Evolutionary conservation across 2,113 vertebrate species (phyloP).

Genomic region (Tyto alba): DNA sequence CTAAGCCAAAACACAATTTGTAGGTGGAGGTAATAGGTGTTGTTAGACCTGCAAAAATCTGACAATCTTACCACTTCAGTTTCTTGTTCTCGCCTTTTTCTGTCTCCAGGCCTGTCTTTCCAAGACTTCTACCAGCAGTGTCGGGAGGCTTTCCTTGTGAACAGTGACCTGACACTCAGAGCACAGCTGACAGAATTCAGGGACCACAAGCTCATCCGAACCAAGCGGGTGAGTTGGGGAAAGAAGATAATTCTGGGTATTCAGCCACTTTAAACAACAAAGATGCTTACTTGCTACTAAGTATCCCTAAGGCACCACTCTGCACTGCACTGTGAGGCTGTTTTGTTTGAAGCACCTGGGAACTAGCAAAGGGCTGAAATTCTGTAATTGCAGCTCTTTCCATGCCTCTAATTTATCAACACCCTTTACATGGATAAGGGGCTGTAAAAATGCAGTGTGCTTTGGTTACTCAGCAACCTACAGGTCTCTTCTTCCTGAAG

Average conservation of each 20-base stretch:
- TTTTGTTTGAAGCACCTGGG: background rate
- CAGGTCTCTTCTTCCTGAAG: background rate
- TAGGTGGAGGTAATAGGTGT: background rate
- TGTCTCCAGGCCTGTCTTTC: conserved; percentile 87
- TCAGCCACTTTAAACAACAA: background rate
- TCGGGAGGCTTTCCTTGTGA: conserved; percentile 94
- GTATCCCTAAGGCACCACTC: background rate
- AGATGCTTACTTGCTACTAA: background rate
- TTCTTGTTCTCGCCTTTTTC: background rate
- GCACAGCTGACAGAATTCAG: conserved; percentile 97
- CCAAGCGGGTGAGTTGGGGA: conserved; percentile 82
- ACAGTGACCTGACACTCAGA: conserved; percentile 93
- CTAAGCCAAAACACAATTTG: background rate
- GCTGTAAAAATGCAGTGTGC: background rate
- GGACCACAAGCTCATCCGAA: conserved; percentile 94
- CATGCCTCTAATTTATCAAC: background rate
- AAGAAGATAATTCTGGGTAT: background rate
- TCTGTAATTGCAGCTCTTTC: background rate
- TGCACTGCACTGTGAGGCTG: background rate
- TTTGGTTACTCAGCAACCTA: background rate
- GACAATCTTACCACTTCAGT: background rate
- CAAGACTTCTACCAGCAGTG: conserved; percentile 99
- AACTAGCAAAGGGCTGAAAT: background rate
- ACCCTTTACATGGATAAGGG: background rate
- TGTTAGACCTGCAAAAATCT: background rate